Percentiles rank a stretch among this genome's conserved stretches.
These are phyloP conservation scores for Sitodiplosis mosellana DNA, from an alignment of 1,140 invertebrate genomes.

Conservation along the genomic window DNA sequence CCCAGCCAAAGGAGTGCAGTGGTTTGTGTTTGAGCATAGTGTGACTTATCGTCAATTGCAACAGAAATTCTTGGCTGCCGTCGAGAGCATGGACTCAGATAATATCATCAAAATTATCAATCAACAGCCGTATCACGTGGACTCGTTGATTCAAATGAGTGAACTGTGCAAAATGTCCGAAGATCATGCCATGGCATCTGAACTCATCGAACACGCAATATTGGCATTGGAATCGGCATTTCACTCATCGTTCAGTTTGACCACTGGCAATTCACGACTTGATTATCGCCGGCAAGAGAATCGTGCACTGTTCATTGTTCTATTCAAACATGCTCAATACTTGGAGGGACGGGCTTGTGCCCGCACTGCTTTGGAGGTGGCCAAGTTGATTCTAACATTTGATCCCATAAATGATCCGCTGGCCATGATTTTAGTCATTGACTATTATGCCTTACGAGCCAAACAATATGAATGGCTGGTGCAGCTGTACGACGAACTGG, in stretches of 20 bases:
- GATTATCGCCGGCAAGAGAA: constrained; percentile 74
- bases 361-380: constrained; percentile 61
- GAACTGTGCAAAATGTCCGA: constrained; percentile 60
- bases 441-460: constrained; percentile 70
- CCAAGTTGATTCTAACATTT: constrained; percentile 55
- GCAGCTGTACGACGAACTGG: constrained; percentile 48
- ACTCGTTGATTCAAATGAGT: constrained; percentile 67
- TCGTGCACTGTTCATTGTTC: constrained; percentile 59
- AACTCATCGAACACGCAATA: constrained; percentile 59
- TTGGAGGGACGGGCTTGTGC: constrained; percentile 65
- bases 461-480: constrained; percentile 70
- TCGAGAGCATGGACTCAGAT: constrained; percentile 63
- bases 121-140: constrained; percentile 61
- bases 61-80: constrained; percentile 51
- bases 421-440: constrained; percentile 59
- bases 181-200: constrained; percentile 58
- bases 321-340: constrained; percentile 71
- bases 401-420: constrained; percentile 74
- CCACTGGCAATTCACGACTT: constrained; percentile 52
- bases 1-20: constrained; percentile 24
- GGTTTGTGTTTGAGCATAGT: constrained; percentile 69
- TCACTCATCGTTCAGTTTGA: constrained; percentile 63
- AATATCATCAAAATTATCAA: constrained; percentile 66
- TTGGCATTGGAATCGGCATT: constrained; percentile 60
- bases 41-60: constrained; percentile 57